A percentile compares a stretch with the other conserved stretches of the same genome.
These are phyloP conservation scores for Clinocottus analis DNA, from an alignment of 2,113 vertebrate species.

Conservation along the genomic window DNA sequence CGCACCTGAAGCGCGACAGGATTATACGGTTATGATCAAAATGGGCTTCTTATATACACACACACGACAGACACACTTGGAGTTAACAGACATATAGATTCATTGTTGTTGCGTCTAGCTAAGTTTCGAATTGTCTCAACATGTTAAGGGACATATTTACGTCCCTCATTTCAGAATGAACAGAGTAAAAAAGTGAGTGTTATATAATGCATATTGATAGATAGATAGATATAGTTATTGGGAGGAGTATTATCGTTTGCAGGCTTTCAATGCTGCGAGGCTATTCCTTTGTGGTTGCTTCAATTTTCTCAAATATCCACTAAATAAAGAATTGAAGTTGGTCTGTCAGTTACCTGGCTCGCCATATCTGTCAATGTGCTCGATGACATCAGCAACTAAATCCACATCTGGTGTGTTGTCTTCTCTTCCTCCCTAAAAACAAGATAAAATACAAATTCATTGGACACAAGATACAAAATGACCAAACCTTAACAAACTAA, in stretches of 20 bases:
- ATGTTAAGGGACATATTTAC: not conserved
- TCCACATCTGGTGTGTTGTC: constrained; percentile 87
- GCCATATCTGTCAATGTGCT: constrained; percentile 88
- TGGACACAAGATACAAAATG: not conserved
- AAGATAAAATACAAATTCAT: not conserved
- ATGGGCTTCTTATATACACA: not conserved
- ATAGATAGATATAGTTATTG: no score
- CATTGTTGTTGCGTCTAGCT: no score
- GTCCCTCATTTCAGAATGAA: not conserved
- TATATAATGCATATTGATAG: not conserved
- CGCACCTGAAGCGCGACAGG: constrained; percentile 83
- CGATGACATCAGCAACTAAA: constrained; percentile 90
- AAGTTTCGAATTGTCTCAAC: no score
- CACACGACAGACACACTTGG: not conserved
- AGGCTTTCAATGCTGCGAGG: not conserved
- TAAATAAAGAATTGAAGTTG: not conserved
- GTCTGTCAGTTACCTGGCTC: constrained; percentile 85
- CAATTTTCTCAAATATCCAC: no score
- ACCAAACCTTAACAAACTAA: not conserved
- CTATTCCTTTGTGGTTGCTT: not conserved
- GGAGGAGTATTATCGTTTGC: not conserved
- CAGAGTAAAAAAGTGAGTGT: not conserved
- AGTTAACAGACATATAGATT: not conserved
- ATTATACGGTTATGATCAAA: not conserved
- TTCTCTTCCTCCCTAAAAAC: constrained; percentile 75